These are phyloP conservation scores for Heliconius melpomene DNA, from an alignment of 1,140 invertebrate genomes.

Conservation along the genomic window DNA sequence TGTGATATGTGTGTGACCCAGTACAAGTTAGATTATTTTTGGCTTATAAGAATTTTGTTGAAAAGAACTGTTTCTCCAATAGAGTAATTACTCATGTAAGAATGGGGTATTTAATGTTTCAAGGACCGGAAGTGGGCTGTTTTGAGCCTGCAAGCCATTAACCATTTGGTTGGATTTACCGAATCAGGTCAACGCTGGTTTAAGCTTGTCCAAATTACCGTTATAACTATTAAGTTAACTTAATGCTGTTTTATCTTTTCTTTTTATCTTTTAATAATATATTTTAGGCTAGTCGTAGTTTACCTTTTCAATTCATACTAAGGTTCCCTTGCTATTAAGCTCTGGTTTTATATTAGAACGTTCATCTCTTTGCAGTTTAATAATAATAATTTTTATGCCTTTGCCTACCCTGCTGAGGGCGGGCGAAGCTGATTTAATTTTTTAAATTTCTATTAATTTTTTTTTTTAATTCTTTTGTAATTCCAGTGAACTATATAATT, in stretches of 20 bases:
- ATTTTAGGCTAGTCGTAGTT: no score
- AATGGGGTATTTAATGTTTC: not conserved
- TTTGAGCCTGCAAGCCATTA: not conserved
- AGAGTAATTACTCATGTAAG: not conserved
- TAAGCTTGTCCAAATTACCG: not conserved
- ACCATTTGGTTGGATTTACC: conserved; percentile 7
- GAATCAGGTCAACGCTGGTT: conserved; percentile 9
- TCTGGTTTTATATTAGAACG: no score
- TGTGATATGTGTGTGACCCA: not conserved
- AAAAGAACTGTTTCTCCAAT: not conserved
- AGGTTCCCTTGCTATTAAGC: no score
- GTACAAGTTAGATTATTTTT: not conserved
- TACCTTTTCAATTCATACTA: no score
- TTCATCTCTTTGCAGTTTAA: no score
- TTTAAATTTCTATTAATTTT: no score
- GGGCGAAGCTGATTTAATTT: no score
- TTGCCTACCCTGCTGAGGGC: no score
- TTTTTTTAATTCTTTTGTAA: no score
- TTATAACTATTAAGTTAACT: not conserved
- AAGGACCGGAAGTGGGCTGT: not conserved
- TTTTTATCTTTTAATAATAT: not conserved
- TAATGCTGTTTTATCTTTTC: not conserved
- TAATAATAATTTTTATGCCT: no score
- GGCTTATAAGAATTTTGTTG: not conserved
- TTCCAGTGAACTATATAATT: no score